A percentile compares a stretch with the other conserved stretches of the same genome.
These are phyloP conservation scores for Bedellia somnulentella DNA, from an alignment of 2,888 invertebrate genomes.

Conservation along the genomic window DNA sequence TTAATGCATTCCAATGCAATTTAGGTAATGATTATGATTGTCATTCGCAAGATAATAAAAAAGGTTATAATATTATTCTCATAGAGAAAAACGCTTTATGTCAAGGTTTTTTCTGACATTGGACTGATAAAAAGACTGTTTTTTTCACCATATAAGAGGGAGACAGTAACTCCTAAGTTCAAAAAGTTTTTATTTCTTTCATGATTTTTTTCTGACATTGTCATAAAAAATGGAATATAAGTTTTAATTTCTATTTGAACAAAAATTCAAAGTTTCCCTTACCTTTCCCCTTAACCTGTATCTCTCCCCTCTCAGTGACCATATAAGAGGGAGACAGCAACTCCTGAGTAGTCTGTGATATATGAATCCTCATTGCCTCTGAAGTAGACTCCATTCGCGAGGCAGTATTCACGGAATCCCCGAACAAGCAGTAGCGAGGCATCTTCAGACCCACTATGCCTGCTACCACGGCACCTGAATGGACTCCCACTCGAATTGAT, in stretches of 20 bases:
- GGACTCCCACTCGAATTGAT: conserved; percentile 83
- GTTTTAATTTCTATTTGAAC: no score
- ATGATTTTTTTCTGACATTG: no score
- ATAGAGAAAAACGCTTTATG: no score
- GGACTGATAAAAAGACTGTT: no score
- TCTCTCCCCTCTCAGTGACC: conserved; percentile 78
- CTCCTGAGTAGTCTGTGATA: conserved; percentile 85
- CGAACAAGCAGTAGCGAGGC: conserved; percentile 87
- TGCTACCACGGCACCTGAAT: conserved; percentile 90
- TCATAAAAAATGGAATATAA: no score
- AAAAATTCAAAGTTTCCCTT: no score
- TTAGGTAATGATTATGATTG: no score
- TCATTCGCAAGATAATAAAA: no score
- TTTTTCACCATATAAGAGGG: conserved; percentile 74
- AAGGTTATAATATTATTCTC: no score
- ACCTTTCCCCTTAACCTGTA: conserved; percentile 91
- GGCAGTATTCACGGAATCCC: conserved; percentile 89
- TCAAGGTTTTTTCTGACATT: no score
- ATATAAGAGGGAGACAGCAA: conserved; percentile 73
- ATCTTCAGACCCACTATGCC: conserved; percentile 94
- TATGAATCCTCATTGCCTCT: conserved; percentile 91
- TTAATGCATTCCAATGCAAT: no score
- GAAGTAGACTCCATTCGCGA: conserved; percentile 93
- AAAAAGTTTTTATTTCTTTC: no score
- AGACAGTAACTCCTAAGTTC: conserved; percentile 77